Evolutionary conservation across 2,113 vertebrate species (phyloP).

Genomic region (Syrmaticus mikado): DNA sequence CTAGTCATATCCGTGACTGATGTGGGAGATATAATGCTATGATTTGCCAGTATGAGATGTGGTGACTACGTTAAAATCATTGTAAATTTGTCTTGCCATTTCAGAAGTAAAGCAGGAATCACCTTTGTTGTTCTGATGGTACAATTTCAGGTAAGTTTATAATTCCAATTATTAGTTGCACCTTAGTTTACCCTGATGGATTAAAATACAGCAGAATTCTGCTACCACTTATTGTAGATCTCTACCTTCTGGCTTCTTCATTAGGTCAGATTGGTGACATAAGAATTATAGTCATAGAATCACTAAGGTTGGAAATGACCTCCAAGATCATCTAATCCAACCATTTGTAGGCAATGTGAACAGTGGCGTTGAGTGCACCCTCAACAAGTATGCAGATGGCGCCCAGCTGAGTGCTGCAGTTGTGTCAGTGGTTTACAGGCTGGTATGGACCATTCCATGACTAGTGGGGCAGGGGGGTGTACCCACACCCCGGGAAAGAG

Average conservation of each 20-base stretch:
- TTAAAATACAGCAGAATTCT: neutral
- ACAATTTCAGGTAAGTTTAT: neutral
- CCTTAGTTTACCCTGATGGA: too few relatives aligned
- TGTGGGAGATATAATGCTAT: neutral
- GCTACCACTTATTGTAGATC: fast-evolving
- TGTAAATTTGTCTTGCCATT: neutral
- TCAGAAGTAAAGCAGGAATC: neutral
- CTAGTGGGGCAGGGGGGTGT: too few relatives aligned
- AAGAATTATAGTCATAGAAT: neutral
- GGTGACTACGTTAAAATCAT: neutral
- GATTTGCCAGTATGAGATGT: neutral
- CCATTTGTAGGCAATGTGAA: too few relatives aligned
- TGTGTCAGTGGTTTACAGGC: too few relatives aligned
- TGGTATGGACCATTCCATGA: too few relatives aligned
- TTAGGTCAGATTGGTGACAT: neutral
- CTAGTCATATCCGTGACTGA: neutral
- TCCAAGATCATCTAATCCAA: too few relatives aligned
- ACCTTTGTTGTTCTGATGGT: neutral
- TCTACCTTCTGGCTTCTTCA: neutral
- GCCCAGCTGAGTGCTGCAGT: too few relatives aligned
- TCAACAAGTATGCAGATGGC: too few relatives aligned
- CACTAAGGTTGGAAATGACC: neutral
- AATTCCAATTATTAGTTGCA: neutral
- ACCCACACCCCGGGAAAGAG: too few relatives aligned
- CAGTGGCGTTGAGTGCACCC: too few relatives aligned